Base-by-base conservation (phyloP, 2,113 vertebrate species). In the Zapus hudsonius region DNA sequence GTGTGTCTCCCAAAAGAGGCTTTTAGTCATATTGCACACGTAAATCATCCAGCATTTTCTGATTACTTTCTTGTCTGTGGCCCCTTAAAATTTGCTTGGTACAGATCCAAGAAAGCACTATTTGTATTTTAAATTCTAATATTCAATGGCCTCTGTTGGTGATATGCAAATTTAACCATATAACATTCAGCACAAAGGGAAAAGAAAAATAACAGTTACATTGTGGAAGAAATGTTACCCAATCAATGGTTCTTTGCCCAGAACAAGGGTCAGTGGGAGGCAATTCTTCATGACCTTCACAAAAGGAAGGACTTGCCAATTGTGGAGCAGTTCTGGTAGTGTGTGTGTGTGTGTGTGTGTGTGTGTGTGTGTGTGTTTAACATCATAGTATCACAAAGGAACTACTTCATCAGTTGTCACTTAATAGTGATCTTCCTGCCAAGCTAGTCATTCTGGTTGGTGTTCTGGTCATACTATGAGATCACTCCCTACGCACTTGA, bases 81-180 rank as follows among this genome's bases (percentile, higher is more conserved):
- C 22, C 9, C 76, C 74, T 92, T 90, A 19, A 86, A 78, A 86
- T 33, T 47, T 81, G 6, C 80, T 86, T 38, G 29, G 0, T 33
- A 59, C 36, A 79, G 29, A 4, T 47, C 66, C 61, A 84, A 36
- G 13, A 36, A 59, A 38, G 72, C 27, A 82, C 31, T 79, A 29
- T n/a, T 63, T 84, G 19, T 69, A 47, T 88, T 81, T 87, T 83
- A 70, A 78, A 87, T 76, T 91, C 55, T 91, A 83, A 70, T 83
- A 95, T 59, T 70, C 67, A 73, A 0, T 23, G 15, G 66, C 61
- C 47, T 16, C 5, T 82, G 42, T 73, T 87, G 84, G 27, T 40
- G 59, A 44, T 42, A 76, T 74, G 6, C 33, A 88, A 59, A 70
- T 93, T 84, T 87, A 79, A 42, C 29, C 75, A 19, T 66, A 25